These are phyloP conservation scores for Nomada hirtipes DNA, from an alignment of 2,888 invertebrate species.

Conservation along the genomic window DNA sequence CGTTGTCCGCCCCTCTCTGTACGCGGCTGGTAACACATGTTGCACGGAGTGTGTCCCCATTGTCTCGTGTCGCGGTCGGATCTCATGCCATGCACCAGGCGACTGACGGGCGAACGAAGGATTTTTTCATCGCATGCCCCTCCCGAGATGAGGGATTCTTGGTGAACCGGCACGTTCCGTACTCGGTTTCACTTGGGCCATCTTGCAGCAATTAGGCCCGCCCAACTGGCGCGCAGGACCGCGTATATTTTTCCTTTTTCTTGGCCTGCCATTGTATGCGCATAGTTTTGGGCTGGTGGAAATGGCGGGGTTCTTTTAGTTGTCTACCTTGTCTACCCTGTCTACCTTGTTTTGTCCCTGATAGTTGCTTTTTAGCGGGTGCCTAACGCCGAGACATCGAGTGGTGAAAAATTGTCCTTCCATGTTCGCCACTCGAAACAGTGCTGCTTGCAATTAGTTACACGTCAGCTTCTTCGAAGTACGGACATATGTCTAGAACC, in stretches of 20 bases:
- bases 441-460: background rate
- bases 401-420: background rate
- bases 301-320: too few relatives aligned
- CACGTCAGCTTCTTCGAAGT: too few relatives aligned
- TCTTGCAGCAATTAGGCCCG: conserved; percentile 21
- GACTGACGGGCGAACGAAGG: conserved; percentile 31
- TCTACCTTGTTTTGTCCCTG: too few relatives aligned
- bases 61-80: conserved; percentile 54
- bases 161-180: conserved; percentile 19
- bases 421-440: background rate
- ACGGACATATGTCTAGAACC: too few relatives aligned
- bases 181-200: background rate
- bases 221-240: conserved; percentile 19
- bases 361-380: too few relatives aligned
- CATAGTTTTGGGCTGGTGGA: too few relatives aligned
- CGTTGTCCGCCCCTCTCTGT: conserved; percentile 32
- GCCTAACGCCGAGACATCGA: background rate
- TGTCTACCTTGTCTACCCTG: too few relatives aligned
- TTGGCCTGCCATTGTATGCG: too few relatives aligned
- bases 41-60: conserved; percentile 59
- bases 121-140: conserved; percentile 19
- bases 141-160: conserved; percentile 17
- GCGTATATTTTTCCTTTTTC: conserved; percentile 14
- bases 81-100: conserved; percentile 45
- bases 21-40: conserved; percentile 64